phyloP scores from a whole-genome alignment of 1,140 invertebrate species.

The Popillia japonica region DNA sequence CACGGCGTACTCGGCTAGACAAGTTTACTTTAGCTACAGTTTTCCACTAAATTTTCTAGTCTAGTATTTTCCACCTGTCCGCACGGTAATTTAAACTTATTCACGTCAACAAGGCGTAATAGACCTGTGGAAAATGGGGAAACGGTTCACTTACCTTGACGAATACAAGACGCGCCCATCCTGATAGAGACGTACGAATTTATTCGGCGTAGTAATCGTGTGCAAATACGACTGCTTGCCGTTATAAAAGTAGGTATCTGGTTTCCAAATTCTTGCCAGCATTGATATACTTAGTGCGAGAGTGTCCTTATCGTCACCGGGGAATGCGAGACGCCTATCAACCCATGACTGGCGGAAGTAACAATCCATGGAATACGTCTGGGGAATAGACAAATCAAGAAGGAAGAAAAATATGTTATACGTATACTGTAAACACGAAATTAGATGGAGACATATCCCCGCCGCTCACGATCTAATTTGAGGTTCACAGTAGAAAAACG shows the following conservation, averaged over 20 bases:
- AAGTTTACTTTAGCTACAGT: too few species aligned
- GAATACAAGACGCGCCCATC: constrained; percentile 89
- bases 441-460: too few species aligned
- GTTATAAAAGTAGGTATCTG: constrained; percentile 90
- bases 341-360: constrained; percentile 87
- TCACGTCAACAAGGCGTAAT: too few species aligned
- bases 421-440: not conserved
- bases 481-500: not conserved
- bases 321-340: constrained; percentile 75
- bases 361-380: constrained; percentile 92
- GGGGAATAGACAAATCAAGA: constrained; percentile 48
- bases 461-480: too few species aligned
- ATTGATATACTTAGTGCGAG: constrained; percentile 79
- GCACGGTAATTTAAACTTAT: too few species aligned
- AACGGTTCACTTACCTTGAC: constrained; percentile 69
- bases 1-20: too few species aligned
- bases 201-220: constrained; percentile 90
- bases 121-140: too few species aligned
- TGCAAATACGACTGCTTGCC: constrained; percentile 85
- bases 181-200: constrained; percentile 83
- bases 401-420: not conserved
- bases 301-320: constrained; percentile 66
- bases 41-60: too few species aligned
- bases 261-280: constrained; percentile 85
- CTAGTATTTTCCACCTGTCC: too few species aligned